Evolutionary conservation across 2,113 vertebrate genomes (phyloP), one percentile per base, ranked within the genome.

Genomic region (Rissa tridactyla): DNA sequence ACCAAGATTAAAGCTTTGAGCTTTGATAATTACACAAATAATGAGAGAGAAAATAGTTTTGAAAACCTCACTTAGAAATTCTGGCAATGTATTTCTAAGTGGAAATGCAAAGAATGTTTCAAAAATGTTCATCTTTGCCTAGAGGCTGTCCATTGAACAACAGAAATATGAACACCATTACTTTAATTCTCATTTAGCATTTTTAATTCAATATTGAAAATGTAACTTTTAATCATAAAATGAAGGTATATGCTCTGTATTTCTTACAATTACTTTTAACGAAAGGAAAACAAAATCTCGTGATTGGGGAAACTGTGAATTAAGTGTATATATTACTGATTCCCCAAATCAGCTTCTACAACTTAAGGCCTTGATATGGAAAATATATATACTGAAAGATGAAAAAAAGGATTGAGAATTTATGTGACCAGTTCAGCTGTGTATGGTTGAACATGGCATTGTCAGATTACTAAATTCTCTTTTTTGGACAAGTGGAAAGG

Each of bases 1-100:
- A 96, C 32, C n/a, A 52, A 75, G 60, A 96, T 90, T 86, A 96
- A 95, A 88, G 71, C 46, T 88, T 55, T 71, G 62, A 87, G 82
- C 85, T 92, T 81, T 88, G 22, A 68, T 79, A 94, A 94, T 93
- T 81, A 90, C 60, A 71, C 73, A 81, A 96, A 86, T 73, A 94
- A 70, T 30, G 54, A 90, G 65, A 86, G 62, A 86, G 18, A 95
- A 95, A 96, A 82, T 68, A 68, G 60, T 86, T 90, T 66, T 81
- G 34, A 73, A 96, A 97, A 77, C 20, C 46, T 83, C 0, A 0
- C 88, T 90, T 77, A 42, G 44, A 61, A 78, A 86, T 62, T 52
- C 26, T 64, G 32, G 29, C 47, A 82, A 34, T 23, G 14, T 38
- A 36, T 82, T 66, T 42, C 29, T 73, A 84, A 72, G 25, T 26